A percentile compares a stretch with the other conserved stretches of the same genome.
Conservation (phyloP, 1,140 invertebrate species). For the Pollicipes pollicipes region DNA sequence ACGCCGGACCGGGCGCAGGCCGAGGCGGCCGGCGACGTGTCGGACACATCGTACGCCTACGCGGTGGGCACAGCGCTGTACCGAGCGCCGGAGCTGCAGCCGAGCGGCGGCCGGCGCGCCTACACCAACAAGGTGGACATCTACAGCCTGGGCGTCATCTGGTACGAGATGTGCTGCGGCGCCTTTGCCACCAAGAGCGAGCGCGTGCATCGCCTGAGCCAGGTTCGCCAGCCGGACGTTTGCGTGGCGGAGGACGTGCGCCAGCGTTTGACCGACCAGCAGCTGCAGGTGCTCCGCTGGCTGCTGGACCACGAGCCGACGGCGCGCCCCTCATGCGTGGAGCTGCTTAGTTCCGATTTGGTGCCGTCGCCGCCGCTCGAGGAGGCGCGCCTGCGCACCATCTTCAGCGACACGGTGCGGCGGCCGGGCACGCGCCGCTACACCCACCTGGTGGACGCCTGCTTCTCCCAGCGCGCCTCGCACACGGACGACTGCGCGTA, state of each 20-base stretch:
- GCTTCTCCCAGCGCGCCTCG: conserved; percentile 6
- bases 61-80: conserved; percentile 85
- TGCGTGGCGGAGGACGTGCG: conserved; percentile 44
- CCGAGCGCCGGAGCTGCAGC: conserved; percentile 33
- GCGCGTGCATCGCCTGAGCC: conserved; percentile 51
- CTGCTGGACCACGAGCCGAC: conserved; percentile 67
- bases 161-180: conserved; percentile 86
- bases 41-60: conserved; percentile 32
- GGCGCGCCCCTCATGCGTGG: conserved; percentile 58
- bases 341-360: conserved; percentile 58
- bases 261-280: conserved; percentile 25
- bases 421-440: conserved; percentile 66
- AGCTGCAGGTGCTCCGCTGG: conserved; percentile 40
- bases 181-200: conserved; percentile 73
- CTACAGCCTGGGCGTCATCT: conserved; percentile 74
- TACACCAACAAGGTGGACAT: conserved; percentile 77
- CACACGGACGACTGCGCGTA: conserved; percentile 6
- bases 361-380: conserved; percentile 58
- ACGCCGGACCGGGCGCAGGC: conserved; percentile 6
- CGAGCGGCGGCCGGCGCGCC: conserved; percentile 16
- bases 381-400: conserved; percentile 49
- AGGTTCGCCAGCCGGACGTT: conserved; percentile 45
- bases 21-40: conserved; percentile 13
- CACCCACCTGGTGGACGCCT: conserved; percentile 26
- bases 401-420: conserved; percentile 51